Evolutionary conservation across 1,140 invertebrate genomes (phyloP), one percentile per base, ranked within the genome.

Genomic region (Lordiphosa clarofinis): DNA sequence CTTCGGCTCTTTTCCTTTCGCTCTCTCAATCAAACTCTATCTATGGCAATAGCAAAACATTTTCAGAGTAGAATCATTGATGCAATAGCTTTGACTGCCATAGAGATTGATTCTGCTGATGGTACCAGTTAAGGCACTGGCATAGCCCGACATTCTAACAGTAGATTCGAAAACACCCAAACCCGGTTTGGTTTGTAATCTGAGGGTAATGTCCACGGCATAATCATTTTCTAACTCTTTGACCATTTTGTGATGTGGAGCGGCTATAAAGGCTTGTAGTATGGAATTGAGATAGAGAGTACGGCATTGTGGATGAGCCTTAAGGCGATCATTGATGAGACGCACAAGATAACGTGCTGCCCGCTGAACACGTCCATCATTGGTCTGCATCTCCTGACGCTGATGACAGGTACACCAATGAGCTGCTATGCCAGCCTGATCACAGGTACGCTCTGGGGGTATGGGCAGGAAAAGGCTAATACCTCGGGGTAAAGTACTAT

Each of bases 331-430:
- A 76, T 96, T 96, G 1, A 96, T 90, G 56, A 93, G 88, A 0
- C 88, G 69, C 0, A 95, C 89, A 4, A 94, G 72, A 63, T 91
- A 91, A 0, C 89, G 74, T 0, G 92, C 92, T 1, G 91, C 91
- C 7, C 91, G 89, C 2, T 87, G 65, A 0, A 90, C 91, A 4
- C 89, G 72, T 0, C 71, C 78, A 70, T 92, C 90, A 8, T 91
- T 90, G 0, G 88, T 87, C 0, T 90, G 71, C 8, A 93, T 72
- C 59, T 92, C 91, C 38, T 87, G 82, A 7, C 90, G 91, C 52
- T 91, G 91, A 59, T 94, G 92, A 73, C 96, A 98, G 10, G 94
- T 94, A 78, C 96, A 98, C 93, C 94, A 97, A 72, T 96, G 94
- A 28, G 93, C 92, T 0, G 93, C 91, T 36, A 98, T 96, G 0